A percentile compares a stretch with the other conserved stretches of the same genome.
These are phyloP conservation scores for Diadromus collaris DNA, from an alignment of 2,888 invertebrate species.

Conservation along the genomic window DNA sequence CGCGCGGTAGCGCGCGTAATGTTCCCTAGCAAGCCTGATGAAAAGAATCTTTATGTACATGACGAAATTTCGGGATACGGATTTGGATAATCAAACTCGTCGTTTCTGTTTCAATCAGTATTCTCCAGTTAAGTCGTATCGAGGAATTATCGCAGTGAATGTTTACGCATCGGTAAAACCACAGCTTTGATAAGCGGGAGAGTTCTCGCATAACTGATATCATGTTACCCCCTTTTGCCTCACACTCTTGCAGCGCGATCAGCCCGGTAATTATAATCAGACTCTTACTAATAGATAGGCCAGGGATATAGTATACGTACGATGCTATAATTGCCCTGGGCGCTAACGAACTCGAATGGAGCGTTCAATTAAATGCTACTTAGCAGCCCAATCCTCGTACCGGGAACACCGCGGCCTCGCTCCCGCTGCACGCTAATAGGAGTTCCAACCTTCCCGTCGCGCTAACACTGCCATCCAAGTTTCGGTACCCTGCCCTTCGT, in stretches of 20 bases:
- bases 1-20: no score
- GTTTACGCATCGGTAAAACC: slow-evolving; percentile 63
- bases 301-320: slow-evolving; percentile 58
- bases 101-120: slow-evolving; percentile 18
- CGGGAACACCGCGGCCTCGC: slow-evolving; percentile 36
- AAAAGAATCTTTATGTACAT: neutral
- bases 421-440: slow-evolving; percentile 69
- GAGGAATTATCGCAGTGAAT: slow-evolving; percentile 62
- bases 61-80: slow-evolving; percentile 3
- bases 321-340: slow-evolving; percentile 69
- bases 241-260: slow-evolving; percentile 42
- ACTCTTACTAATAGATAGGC: slow-evolving; percentile 72
- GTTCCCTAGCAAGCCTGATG: no score
- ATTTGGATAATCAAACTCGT: slow-evolving; percentile 34
- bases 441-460: slow-evolving; percentile 50
- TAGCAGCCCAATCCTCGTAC: slow-evolving; percentile 66
- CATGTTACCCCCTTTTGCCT: slow-evolving; percentile 58
- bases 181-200: slow-evolving; percentile 56
- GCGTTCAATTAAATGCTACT: slow-evolving; percentile 77
- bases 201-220: slow-evolving; percentile 59
- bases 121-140: slow-evolving; percentile 21
- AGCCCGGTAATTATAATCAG: slow-evolving; percentile 72
- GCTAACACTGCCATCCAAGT: slow-evolving; percentile 37
- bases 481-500: slow-evolving; percentile 44
- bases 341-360: slow-evolving; percentile 76